Evolutionary conservation across 2,113 vertebrate genomes (phyloP).

Genomic region (Recurvirostra avosetta): DNA sequence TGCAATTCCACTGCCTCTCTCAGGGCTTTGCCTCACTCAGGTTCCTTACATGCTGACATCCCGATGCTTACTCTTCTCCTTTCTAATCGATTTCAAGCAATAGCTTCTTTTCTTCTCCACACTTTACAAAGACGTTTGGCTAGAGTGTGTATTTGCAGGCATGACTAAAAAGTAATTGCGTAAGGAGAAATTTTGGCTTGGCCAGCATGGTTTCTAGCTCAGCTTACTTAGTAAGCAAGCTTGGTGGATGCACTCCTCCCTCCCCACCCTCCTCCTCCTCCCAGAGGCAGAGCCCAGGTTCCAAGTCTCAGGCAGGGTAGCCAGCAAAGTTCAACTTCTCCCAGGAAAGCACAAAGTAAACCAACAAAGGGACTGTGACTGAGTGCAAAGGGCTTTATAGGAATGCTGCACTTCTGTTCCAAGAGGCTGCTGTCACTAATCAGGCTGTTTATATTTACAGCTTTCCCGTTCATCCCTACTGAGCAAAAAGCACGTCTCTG

Average conservation of each 20-base stretch:
- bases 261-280: slow-evolving; percentile 15
- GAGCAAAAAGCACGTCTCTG: neutral
- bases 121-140: neutral
- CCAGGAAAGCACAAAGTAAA: neutral
- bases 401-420: neutral
- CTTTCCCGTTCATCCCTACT: neutral
- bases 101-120: neutral
- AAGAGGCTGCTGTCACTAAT: slow-evolving; percentile 7
- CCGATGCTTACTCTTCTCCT: neutral
- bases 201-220: neutral
- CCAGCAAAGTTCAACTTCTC: neutral
- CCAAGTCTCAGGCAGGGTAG: neutral
- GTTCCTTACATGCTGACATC: neutral
- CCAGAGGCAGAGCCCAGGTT: neutral
- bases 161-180: neutral
- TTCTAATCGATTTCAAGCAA: neutral
- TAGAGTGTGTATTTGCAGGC: neutral
- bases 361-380: neutral
- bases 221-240: slow-evolving; percentile 2
- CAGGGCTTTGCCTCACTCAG: neutral
- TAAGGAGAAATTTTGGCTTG: neutral
- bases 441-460: slow-evolving; percentile 5
- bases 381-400: neutral
- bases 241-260: neutral
- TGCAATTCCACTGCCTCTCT: neutral